phyloP scores from a whole-genome alignment of 2,797 vertebrate species.

The Propithecus perrieri region DNA sequence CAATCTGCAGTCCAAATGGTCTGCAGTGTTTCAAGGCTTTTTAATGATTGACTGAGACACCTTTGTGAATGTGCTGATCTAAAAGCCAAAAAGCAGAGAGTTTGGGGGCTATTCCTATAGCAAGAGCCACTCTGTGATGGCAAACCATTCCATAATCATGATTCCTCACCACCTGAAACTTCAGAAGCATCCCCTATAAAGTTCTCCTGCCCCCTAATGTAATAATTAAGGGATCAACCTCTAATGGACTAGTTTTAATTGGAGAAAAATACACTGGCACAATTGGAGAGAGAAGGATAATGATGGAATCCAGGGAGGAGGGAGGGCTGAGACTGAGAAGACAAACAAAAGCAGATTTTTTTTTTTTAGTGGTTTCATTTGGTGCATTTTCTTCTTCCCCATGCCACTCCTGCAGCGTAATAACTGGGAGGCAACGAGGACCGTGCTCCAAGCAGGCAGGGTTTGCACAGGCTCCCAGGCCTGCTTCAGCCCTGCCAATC shows the following conservation, averaged over 20 bases:
- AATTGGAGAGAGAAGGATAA: neutral
- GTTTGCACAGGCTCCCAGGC: slow-evolving; percentile 60
- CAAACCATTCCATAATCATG: neutral
- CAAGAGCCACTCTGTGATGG: neutral
- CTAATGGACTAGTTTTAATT: slow-evolving; percentile 70
- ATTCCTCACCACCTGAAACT: slow-evolving; percentile 17
- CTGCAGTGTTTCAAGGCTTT: slow-evolving; percentile 77
- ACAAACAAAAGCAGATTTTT: slow-evolving; percentile 72
- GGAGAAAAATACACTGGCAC: slow-evolving; percentile 72
- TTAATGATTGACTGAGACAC: slow-evolving; percentile 55
- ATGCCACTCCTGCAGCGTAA: slow-evolving; percentile 52
- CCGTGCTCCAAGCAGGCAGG: slow-evolving; percentile 13
- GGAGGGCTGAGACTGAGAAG: neutral
- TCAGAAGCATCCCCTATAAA: slow-evolving; percentile 65
- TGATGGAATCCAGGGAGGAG: neutral
- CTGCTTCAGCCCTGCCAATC: slow-evolving; percentile 33
- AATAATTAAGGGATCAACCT: slow-evolving; percentile 55
- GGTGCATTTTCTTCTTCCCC: slow-evolving; percentile 73
- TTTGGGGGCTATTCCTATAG: neutral
- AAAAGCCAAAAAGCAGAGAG: slow-evolving; percentile 65
- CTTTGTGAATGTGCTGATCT: slow-evolving; percentile 59
- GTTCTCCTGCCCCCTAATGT: slow-evolving; percentile 41
- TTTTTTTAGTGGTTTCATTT: slow-evolving; percentile 63
- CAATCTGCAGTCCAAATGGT: slow-evolving; percentile 77
- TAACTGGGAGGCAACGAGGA: slow-evolving; percentile 58